Percentiles rank a stretch among this genome's conserved stretches.
phyloP scores from a whole-genome alignment of 2,797 vertebrate species.

The Netta rufina region DNA sequence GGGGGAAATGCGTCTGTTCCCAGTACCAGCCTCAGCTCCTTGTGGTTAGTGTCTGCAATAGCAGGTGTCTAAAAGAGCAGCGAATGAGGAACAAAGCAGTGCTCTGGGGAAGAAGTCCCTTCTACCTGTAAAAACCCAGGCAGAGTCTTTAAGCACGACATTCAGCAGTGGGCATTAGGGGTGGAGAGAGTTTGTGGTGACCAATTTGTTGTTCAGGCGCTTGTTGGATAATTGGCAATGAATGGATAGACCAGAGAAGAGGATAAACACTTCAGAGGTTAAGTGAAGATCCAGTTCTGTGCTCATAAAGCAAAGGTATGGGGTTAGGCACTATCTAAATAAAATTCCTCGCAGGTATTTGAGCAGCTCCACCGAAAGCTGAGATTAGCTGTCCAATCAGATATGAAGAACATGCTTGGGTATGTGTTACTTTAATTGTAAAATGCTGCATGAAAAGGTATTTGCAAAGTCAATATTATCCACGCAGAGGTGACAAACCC shows the following conservation, averaged over 20 bases:
- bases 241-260: not conserved
- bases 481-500: slow-evolving; percentile 1
- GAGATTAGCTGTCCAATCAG: not conserved
- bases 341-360: not conserved
- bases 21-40: not conserved
- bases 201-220: not conserved
- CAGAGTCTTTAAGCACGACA: not conserved
- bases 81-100: not conserved
- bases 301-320: not conserved
- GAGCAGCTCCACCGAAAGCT: not conserved
- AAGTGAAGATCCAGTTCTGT: not conserved
- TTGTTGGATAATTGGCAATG: not conserved
- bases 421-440: not conserved
- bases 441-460: not conserved
- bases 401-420: not conserved
- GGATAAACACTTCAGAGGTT: not conserved
- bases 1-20: not conserved
- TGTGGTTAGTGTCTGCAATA: too few species aligned
- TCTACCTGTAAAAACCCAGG: not conserved
- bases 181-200: not conserved
- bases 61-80: not conserved
- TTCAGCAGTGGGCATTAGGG: not conserved
- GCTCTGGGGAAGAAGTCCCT: not conserved
- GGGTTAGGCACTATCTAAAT: slow-evolving; percentile 28
- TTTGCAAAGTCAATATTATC: slow-evolving; percentile 2